Percentiles rank a stretch among this genome's conserved stretches.
These are phyloP conservation scores for Chiridota heheva DNA, from an alignment of 35 echinoderm and acorn worm species.

Conservation along the genomic window DNA sequence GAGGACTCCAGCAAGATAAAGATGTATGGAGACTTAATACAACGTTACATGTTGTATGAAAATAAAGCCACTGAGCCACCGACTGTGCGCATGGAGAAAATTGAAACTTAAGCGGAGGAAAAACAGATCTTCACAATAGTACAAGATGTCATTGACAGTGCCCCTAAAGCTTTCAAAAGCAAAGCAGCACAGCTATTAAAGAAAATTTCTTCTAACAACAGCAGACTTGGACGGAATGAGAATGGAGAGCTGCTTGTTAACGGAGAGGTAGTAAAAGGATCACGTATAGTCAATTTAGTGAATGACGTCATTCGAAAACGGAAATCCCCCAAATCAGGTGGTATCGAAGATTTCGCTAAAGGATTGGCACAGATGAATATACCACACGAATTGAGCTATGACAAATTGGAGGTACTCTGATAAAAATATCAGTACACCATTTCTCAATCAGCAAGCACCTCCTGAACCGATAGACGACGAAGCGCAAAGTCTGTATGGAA, in stretches of 20 bases:
- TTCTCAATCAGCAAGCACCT: no score
- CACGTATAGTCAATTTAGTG: constrained; percentile 6
- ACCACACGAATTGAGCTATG: constrained; percentile 22
- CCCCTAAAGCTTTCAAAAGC: background rate
- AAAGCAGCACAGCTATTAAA: background rate
- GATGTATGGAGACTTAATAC: background rate
- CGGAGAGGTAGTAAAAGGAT: background rate
- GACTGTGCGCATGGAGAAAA: background rate
- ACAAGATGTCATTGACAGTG: background rate
- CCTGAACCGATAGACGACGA: no score
- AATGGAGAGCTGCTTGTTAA: constrained; percentile 3
- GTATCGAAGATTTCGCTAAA: background rate
- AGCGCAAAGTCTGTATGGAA: no score
- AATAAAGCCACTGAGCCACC: background rate
- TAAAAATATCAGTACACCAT: no score
- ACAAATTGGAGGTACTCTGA: no score
- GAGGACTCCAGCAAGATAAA: constrained; percentile 39
- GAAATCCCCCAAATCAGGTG: background rate
- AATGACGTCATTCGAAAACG: constrained; percentile 31
- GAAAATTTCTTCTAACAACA: background rate
- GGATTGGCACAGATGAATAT: constrained; percentile 11
- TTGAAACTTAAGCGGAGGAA: background rate
- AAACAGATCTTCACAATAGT: background rate
- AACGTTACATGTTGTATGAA: background rate
- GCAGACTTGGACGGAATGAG: background rate